Conservation (phyloP, 2,113 vertebrate species). For the Echinops telfairi region DNA sequence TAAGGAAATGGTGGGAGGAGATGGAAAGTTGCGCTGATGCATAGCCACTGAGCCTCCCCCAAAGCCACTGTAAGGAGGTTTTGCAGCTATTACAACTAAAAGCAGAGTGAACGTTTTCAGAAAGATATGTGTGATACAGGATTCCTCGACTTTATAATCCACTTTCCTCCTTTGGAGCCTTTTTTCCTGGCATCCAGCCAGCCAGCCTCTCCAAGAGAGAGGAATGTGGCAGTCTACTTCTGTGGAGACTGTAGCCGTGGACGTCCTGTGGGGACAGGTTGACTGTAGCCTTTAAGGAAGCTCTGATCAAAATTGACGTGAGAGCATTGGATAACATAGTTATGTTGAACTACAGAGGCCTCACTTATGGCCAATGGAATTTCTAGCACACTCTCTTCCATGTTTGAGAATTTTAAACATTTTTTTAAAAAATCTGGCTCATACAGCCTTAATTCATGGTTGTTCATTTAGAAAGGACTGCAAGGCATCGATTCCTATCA, state of each 20-base stretch:
- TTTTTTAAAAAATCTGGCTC: background rate
- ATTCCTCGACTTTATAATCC: conserved; percentile 76
- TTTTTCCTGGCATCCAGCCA: background rate
- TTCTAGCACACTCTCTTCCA: background rate
- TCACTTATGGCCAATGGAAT: background rate
- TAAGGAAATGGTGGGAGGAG: background rate
- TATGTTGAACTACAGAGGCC: background rate
- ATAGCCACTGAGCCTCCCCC: conserved; percentile 48
- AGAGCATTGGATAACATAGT: background rate
- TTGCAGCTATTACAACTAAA: conserved; percentile 72
- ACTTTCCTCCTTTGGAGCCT: background rate
- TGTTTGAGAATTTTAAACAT: background rate
- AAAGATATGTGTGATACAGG: conserved; percentile 55
- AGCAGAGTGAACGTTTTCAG: conserved; percentile 64
- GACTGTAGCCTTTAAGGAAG: background rate
- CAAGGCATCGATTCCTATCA: background rate
- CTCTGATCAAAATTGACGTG: background rate
- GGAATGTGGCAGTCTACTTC: background rate
- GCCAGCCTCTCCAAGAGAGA: background rate
- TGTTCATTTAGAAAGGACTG: conserved; percentile 14
- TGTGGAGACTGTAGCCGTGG: background rate
- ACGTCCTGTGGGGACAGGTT: no score
- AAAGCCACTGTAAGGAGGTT: conserved; percentile 35
- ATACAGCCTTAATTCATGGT: background rate
- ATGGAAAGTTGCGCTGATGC: background rate